Conservation (phyloP, 2,113 vertebrate species). For the Tor tambroides region DNA sequence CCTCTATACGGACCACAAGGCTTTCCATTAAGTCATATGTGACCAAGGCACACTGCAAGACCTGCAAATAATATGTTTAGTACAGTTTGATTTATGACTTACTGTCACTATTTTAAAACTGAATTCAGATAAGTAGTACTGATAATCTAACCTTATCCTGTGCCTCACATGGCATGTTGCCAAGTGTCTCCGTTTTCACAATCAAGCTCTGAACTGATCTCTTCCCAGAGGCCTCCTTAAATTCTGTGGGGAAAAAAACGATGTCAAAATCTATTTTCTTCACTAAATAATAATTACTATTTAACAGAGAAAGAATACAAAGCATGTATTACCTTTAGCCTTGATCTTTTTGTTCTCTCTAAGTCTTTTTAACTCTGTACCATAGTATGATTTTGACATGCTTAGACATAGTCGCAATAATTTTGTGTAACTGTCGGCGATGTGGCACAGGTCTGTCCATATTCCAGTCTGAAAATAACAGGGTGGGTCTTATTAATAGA, state of each 20-base stretch:
- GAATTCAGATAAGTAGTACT: not conserved
- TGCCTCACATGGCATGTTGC: conserved; percentile 82
- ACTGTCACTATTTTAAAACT: not conserved
- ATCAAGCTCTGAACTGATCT: conserved; percentile 62
- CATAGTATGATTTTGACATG: conserved; percentile 89
- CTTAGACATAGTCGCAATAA: conserved; percentile 85
- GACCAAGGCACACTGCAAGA: conserved; percentile 89
- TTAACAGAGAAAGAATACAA: not conserved
- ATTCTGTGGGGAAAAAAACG: conserved; percentile 59
- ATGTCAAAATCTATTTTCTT: not conserved
- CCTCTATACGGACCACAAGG: conserved; percentile 89
- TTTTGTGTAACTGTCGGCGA: conserved; percentile 83
- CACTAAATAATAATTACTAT: not conserved
- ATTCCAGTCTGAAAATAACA: conserved; percentile 75
- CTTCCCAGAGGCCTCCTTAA: conserved; percentile 61
- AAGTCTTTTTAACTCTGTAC: conserved; percentile 84
- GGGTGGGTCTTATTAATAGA: not conserved
- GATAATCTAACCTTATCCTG: conserved; percentile 82
- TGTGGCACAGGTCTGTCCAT: conserved; percentile 82
- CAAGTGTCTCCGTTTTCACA: conserved; percentile 76
- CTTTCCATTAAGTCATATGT: conserved; percentile 97
- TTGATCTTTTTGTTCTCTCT: conserved; percentile 79
- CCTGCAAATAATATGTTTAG: conserved; percentile 73
- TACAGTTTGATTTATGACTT: not conserved
- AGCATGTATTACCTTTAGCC: conserved; percentile 70